Base-by-base conservation (phyloP, 1,140 invertebrate genomes). In the Cheumatopsyche charites region DNA sequence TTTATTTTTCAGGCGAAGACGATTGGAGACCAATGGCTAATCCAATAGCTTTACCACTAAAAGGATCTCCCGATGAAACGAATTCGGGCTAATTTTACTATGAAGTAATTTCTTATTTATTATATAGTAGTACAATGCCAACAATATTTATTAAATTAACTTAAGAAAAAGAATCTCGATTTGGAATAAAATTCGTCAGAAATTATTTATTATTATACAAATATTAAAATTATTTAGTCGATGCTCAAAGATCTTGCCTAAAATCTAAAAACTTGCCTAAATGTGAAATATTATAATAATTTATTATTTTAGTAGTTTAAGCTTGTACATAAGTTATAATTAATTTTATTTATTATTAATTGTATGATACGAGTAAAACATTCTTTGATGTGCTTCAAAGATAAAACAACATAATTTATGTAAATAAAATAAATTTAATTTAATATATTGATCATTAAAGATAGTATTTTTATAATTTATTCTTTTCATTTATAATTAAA, bases 11-110 rank as follows among this genome's bases (percentile, higher is more conserved):
- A 6, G 45, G 74, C 29, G 81, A 83, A 74, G 79, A 81, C 12
- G 82, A 83, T 75, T 85, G 83, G 83, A 82, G 82, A 70, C 83
- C 83, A 17, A 83, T 85, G 29, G 80, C 80, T 42, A 77, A 79
- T 21, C 82, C 80, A 12, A 41, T 73, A 12, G 71, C 66, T 5
- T 65, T 29, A 11, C 65, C 62, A 4, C 25, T 71, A 12, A 62
- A 62, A 47, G 29, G 15, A 2, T 21, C n/a, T 1, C 25, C 25
- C 3, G 55, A 3, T 19, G 21, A 61, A 19, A 25, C 3, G 6
- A 13, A 19, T 19, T 61, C 15, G 13, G 15, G 45, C 13, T 47
- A 47, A 47, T 47, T 36, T 36, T 36, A 4, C 3, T 3, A 36
- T 36, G 29, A 4, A 36, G 3, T 4, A 36, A 36, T 36, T 36